Evolutionary conservation across 2,888 invertebrate genomes (phyloP), one percentile per base, ranked within the genome.

Genomic region (Nephrotoma guestfalica): DNA sequence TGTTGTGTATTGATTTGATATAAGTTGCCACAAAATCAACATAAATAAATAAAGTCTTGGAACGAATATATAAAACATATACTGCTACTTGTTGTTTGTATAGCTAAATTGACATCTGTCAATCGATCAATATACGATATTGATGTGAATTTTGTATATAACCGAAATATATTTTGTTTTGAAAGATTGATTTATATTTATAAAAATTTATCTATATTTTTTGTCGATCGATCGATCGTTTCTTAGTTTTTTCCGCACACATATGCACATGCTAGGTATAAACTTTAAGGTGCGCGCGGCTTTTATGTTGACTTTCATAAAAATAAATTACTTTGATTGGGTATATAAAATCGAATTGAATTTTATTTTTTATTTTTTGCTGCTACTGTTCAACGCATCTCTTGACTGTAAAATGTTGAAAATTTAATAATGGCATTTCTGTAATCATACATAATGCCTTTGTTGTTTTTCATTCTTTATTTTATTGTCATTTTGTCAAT

Each of bases 21-120:
- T 71, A 71, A 71, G 30, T 30, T 71, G 71, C 71, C 71, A 71
- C 71, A 71, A 9, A 71, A 71, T 71, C 30, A 71, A 71, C 71
- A 71, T 71, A 71, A 71, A 84, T 84, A 84, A 15, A 84, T 84
- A 84, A 41, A 84, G 41, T 41, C n/a, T 41, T 41, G 41, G n/a
- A 15, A 84, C 84, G 42, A 41, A 41, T 7, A 84, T 41, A 84
- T 84, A 7, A 83, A 40, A 41, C 40, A 83, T 2, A 83, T 13
- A 83, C 84, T 41, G 84, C 42, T 84, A 84, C 71, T 71, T 71
- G 84, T 84, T 84, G 84, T 84, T 84, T 84, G 41, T 84, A 84
- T 71, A 30, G 71, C 18, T 84, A 41, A 84, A 84, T 84, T 84
- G 84, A 84, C 84, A 84, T 84, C 84, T 84, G 84, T 84, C 84